Evolutionary conservation across 2,113 vertebrate species (phyloP), one percentile per base, ranked within the genome.

Genomic region (Cheilinus undulatus): DNA sequence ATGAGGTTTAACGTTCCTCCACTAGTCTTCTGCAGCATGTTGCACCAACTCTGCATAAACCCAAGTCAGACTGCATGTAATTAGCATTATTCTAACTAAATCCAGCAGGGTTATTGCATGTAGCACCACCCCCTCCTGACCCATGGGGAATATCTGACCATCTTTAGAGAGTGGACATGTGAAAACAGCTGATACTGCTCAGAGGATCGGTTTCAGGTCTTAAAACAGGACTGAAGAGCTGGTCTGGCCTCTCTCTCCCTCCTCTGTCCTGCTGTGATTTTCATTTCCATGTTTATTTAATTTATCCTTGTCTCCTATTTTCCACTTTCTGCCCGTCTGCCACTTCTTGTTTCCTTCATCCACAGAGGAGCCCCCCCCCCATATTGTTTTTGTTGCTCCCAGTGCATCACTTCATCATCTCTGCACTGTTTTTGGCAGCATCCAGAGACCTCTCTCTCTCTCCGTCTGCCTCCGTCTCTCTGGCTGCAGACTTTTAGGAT

Each of bases 361-460:
- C 67, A 9, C 70, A 69, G 79, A 75, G 58, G 49, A 56, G 26
- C 27, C 28, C 32, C 27, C 40, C 42, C 43, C 63, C 51, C 63
- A 40, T 80, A 74, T 77, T 85, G 78, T 87, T 84, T 73, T 76
- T 53, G 65, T 80, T 66, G 74, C 63, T 83, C 82, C 80, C 70
- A 13, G 74, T 40, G 57, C 74, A 78, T 86, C 79, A 76, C 61
- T 90, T 76, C 74, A 84, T 90, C 83, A 85, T 86, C 69, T 69
- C 80, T 60, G 24, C 75, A 71, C 61, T 49, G 49, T 57, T 63
- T 76, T 73, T 88, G 84, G 84, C 89, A 86, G 81, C 74, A 67
- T 69, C 85, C 80, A 64, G 73, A 69, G 61, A 73, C 61, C 38
- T 27, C 67, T 58, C 72, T 73, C 51, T 22, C 56, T 17, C 42